phyloP scores from a whole-genome alignment of 1,140 invertebrate genomes.

The Pomacea maculata region DNA sequence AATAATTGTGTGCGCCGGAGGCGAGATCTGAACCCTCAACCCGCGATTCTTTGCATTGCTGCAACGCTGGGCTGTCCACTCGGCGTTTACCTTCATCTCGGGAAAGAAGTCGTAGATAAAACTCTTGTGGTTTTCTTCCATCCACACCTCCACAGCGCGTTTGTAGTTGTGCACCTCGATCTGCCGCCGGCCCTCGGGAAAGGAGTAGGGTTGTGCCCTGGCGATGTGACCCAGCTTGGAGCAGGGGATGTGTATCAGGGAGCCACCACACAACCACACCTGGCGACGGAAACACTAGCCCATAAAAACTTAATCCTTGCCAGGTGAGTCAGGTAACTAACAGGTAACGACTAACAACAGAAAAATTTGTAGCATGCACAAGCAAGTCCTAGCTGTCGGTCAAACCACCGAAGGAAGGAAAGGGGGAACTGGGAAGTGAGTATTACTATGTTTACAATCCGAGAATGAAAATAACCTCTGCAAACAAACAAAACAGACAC shows the following conservation, averaged over 20 bases:
- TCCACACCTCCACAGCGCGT: slow-evolving; percentile 49
- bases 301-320: too few relatives aligned
- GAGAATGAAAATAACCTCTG: too few relatives aligned
- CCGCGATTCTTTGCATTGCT: too few relatives aligned
- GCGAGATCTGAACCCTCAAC: neutral
- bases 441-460: too few relatives aligned
- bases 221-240: slow-evolving; percentile 69
- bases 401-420: too few relatives aligned
- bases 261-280: slow-evolving; percentile 96
- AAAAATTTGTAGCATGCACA: too few relatives aligned
- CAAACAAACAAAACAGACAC: too few relatives aligned
- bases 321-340: too few relatives aligned
- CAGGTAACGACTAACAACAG: too few relatives aligned
- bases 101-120: slow-evolving; percentile 43
- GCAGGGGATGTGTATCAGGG: slow-evolving; percentile 82
- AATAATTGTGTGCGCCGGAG: neutral
- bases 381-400: too few relatives aligned
- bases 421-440: too few relatives aligned
- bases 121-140: slow-evolving; percentile 43
- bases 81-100: slow-evolving; percentile 35
- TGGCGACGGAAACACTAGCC: slow-evolving; percentile 56
- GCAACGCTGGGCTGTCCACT: too few relatives aligned
- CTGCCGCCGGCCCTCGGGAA: slow-evolving; percentile 77
- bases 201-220: slow-evolving; percentile 87
- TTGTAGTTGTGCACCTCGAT: slow-evolving; percentile 48